phyloP scores from a whole-genome alignment of 2,888 invertebrate species.

The Eledona agricola region DNA sequence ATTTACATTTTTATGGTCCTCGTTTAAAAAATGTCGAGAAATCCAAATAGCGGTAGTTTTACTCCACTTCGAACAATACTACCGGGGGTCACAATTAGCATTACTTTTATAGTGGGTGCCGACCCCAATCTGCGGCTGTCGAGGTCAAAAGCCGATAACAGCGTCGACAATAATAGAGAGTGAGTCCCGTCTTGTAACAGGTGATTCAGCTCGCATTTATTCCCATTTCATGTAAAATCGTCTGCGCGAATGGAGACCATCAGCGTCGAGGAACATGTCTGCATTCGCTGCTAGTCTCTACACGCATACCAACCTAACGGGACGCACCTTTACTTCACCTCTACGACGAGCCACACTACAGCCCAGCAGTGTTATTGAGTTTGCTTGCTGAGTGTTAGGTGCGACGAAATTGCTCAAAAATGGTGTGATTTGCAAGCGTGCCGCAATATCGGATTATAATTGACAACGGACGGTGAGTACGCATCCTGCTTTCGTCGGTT shows the following conservation, averaged over 20 bases:
- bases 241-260: constrained; percentile 35
- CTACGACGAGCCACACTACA: no score
- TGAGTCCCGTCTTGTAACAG: constrained; percentile 24
- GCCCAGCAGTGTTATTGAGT: constrained; percentile 43
- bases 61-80: constrained; percentile 8
- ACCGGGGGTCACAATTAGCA: constrained; percentile 22
- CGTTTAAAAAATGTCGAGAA: no score
- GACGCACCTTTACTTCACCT: constrained; percentile 59
- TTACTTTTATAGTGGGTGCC: constrained; percentile 16
- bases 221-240: constrained; percentile 27
- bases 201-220: constrained; percentile 22
- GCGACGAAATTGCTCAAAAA: constrained; percentile 36
- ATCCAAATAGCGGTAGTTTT: constrained; percentile 10
- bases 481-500: constrained; percentile 22
- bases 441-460: constrained; percentile 32
- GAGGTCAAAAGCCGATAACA: constrained; percentile 13
- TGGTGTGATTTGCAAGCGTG: constrained; percentile 41
- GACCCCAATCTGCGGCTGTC: constrained; percentile 12
- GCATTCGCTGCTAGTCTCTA: constrained; percentile 41
- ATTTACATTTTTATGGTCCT: no score
- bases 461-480: constrained; percentile 15
- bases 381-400: constrained; percentile 39
- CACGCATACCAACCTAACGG: constrained; percentile 59
- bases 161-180: constrained; percentile 16
- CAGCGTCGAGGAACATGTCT: constrained; percentile 33